Percentiles rank a stretch among this genome's conserved stretches.
These are phyloP conservation scores for Capreolus pygargus DNA, from an alignment of 2,113 vertebrate genomes.

Conservation along the genomic window DNA sequence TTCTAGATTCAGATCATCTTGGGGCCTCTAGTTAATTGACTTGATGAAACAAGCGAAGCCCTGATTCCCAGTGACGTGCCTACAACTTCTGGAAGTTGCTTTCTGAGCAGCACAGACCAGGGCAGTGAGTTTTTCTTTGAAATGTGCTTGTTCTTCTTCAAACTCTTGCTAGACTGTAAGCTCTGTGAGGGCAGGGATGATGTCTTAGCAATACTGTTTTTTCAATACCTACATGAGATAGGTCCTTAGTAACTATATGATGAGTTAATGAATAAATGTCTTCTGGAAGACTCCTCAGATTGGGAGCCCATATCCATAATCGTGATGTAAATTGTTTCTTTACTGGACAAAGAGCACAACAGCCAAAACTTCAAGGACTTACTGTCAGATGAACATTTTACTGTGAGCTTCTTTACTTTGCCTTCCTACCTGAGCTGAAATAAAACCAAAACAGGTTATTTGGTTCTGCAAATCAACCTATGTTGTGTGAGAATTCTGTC, in stretches of 20 bases:
- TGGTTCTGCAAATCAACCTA: constrained; percentile 54
- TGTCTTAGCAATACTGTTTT: neutral
- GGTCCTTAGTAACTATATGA: neutral
- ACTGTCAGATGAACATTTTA: constrained; percentile 42
- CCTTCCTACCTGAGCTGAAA: constrained; percentile 52
- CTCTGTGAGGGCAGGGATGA: neutral
- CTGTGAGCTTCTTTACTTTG: constrained; percentile 63
- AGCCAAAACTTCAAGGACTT: neutral
- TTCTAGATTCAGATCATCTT: neutral
- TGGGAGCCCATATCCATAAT: neutral
- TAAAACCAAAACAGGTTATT: constrained; percentile 55
- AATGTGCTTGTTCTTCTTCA: neutral
- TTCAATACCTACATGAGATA: neutral
- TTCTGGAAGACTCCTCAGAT: neutral
- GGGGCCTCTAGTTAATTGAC: neutral
- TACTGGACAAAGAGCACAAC: neutral
- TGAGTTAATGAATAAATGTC: neutral
- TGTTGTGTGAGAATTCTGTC: constrained; percentile 60
- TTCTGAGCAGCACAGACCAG: neutral
- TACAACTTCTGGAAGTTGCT: neutral
- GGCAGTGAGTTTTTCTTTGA: neutral
- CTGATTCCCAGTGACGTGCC: neutral
- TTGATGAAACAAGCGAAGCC: neutral
- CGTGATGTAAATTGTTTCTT: neutral
- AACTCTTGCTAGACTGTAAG: neutral